A percentile compares a stretch with the other conserved stretches of the same genome.
Conservation (phyloP, 2,888 invertebrate species). For the Ischnura elegans region DNA sequence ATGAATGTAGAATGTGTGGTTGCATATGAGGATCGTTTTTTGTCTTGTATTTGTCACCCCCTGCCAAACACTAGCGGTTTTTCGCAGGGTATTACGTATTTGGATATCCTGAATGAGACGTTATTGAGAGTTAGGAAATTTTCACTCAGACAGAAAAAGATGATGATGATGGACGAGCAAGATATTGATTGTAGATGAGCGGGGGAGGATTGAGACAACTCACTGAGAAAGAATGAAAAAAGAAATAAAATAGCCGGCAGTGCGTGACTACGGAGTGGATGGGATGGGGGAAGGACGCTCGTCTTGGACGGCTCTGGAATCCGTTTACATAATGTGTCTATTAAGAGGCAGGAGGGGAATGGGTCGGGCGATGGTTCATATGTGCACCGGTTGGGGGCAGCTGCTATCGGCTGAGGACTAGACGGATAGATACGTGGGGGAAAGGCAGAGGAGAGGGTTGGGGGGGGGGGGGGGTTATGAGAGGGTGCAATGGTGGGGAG, state of each 20-base stretch:
- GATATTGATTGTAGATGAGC: background rate
- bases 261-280: background rate
- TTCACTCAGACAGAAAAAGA: too few species aligned
- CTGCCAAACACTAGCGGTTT: too few species aligned
- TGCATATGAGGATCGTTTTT: too few species aligned
- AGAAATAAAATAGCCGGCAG: background rate
- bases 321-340: slow-evolving; percentile 10
- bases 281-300: background rate
- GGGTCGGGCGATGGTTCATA: background rate
- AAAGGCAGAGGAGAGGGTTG: background rate
- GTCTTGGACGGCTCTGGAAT: background rate
- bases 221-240: background rate
- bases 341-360: background rate
- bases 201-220: background rate
- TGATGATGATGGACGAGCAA: too few species aligned
- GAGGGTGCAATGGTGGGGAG: background rate
- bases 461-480: background rate
- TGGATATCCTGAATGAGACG: too few species aligned
- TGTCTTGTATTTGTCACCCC: too few species aligned
- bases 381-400: background rate
- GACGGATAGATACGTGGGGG: too few species aligned
- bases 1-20: too few species aligned
- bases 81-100: too few species aligned
- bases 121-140: too few species aligned
- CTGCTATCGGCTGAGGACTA: background rate